phyloP scores from a whole-genome alignment of 2,888 invertebrate species.

The Eristalis pertinax region DNA sequence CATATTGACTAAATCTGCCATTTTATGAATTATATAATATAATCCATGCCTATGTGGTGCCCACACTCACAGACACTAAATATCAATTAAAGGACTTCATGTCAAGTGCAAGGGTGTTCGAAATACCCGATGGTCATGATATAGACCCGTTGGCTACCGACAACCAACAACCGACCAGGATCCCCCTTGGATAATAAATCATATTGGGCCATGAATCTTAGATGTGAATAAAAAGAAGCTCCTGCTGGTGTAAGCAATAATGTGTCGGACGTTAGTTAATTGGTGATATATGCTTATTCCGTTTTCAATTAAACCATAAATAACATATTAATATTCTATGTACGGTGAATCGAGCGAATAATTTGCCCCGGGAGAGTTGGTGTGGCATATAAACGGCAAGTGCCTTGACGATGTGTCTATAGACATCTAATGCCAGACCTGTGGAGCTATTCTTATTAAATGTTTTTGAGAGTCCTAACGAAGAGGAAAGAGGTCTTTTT shows the following conservation, averaged over 20 bases:
- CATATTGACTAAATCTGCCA: constrained; percentile 54
- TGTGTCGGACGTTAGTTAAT: constrained; percentile 68
- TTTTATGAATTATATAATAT: constrained; percentile 67
- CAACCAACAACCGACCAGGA: constrained; percentile 42
- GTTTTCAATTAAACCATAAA: constrained; percentile 71
- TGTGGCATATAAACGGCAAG: background rate
- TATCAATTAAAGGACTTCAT: constrained; percentile 69
- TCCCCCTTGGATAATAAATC: constrained; percentile 62
- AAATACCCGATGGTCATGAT: constrained; percentile 38
- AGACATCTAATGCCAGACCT: constrained; percentile 32
- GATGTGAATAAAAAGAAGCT: constrained; percentile 61
- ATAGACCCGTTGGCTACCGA: constrained; percentile 21
- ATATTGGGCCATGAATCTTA: constrained; percentile 65
- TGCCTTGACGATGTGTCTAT: background rate
- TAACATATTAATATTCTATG: constrained; percentile 71
- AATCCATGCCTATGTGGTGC: constrained; percentile 46
- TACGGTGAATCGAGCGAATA: constrained; percentile 29
- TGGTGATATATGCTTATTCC: constrained; percentile 69
- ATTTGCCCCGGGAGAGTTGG: constrained; percentile 39
- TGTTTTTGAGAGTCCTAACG: background rate
- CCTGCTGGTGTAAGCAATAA: constrained; percentile 69
- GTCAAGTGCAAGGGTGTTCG: constrained; percentile 61
- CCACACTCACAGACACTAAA: constrained; percentile 54
- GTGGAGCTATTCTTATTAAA: constrained; percentile 18
- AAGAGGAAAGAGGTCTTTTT: background rate